These are phyloP conservation scores for Sitobion miscanthi DNA, from an alignment of 1,140 invertebrate genomes.

Conservation along the genomic window DNA sequence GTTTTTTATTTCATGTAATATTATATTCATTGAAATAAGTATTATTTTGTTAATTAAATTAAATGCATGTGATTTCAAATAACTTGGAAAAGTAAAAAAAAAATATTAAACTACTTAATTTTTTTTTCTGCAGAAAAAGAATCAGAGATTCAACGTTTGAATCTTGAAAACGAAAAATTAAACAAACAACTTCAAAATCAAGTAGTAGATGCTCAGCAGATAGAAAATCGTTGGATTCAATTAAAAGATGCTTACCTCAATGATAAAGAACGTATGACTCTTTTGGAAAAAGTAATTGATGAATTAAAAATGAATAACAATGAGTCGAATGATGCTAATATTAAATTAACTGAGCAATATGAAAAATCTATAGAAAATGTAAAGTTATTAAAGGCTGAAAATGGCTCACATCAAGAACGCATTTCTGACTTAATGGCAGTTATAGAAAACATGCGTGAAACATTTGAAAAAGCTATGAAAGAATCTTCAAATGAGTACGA, in stretches of 20 bases:
- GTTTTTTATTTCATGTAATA: too few relatives aligned
- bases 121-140: slow-evolving; percentile 9
- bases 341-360: slow-evolving; percentile 5
- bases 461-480: slow-evolving; percentile 21
- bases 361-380: background rate
- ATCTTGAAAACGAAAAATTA: background rate
- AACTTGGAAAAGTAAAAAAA: background rate
- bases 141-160: background rate
- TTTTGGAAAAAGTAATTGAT: slow-evolving; percentile 40
- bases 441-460: slow-evolving; percentile 28
- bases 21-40: too few relatives aligned
- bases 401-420: background rate
- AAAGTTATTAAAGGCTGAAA: background rate
- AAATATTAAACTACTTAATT: background rate
- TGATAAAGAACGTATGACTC: slow-evolving; percentile 20
- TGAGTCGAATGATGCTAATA: background rate
- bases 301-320: slow-evolving; percentile 38
- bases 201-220: slow-evolving; percentile 1
- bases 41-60: too few relatives aligned
- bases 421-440: background rate
- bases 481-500: slow-evolving; percentile 11
- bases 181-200: slow-evolving; percentile 13
- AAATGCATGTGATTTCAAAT: background rate
- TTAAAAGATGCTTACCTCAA: slow-evolving; percentile 39
- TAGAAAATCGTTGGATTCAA: slow-evolving; percentile 33